Base-by-base conservation (phyloP, 2,113 vertebrate genomes). In the Morone saxatilis region DNA sequence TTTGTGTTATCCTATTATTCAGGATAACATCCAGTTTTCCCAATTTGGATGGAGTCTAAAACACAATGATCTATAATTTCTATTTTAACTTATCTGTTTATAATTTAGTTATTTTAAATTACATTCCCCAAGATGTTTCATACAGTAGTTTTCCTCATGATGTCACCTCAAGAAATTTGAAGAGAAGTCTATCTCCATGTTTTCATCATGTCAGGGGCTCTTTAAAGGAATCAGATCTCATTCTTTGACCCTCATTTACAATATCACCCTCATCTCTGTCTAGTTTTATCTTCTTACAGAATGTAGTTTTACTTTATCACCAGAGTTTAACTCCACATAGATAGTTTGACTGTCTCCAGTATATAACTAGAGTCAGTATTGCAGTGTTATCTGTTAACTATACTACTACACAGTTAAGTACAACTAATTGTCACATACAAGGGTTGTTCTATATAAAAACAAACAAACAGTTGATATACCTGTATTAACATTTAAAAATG, bases 141-240 rank as follows among this genome's bases (percentile, higher is more conserved):
- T 72, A 7, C 17, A 20, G 51, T 40, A 56, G 10, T 40, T 74
- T 36, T 47, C 7, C 2, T 1, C 53, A 14, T 73, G 48, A 72
- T 56, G 47, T 76, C 77, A 78, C 62, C 62, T 54, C 10, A 12
- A 6, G 43, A 81, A 60, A 65, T 31, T 20, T 48, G 36, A 62
- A 62, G 70, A 85, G 61, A 57, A 17, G 47, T 81, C 72, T 87
- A 86, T 92, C 83, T 80, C 22, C 6, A 4, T 71, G 77, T 38
- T 59, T 59, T 66, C 45, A 87, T 91, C 83, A 61, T 76, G 68
- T 68, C 61, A 51, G 61, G 16, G 40, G 54, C 62, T 88, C 79
- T 93, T 80, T 86, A 62, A 85, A 86, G 75, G 83, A 91, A 90
- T 92, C 85, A 70, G 25, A 76, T 91, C 76, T 89, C 70, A 91